These are phyloP conservation scores for Trichosurus vulpecula DNA, from an alignment of 2,797 vertebrate genomes.

Conservation along the genomic window DNA sequence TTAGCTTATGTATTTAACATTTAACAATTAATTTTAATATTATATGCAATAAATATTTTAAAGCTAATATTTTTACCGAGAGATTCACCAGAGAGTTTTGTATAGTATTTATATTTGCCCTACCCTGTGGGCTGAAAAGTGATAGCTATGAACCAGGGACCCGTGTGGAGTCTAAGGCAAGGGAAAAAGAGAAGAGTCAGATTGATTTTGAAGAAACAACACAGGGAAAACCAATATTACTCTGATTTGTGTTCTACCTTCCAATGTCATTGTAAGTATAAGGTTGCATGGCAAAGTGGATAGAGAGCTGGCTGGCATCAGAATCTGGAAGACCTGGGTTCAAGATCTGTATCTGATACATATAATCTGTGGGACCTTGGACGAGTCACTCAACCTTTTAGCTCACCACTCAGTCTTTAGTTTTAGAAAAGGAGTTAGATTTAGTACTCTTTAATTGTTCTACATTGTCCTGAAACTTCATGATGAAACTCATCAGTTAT, in stretches of 20 bases:
- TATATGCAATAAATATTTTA: not conserved
- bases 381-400: conserved; percentile 21
- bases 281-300: not conserved
- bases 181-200: not conserved
- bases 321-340: not conserved
- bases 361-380: conserved; percentile 2
- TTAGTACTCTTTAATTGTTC: not conserved
- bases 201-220: not conserved
- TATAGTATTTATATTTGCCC: not conserved
- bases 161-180: not conserved
- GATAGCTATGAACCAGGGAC: not conserved
- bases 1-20: not conserved
- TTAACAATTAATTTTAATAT: not conserved
- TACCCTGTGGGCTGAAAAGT: not conserved
- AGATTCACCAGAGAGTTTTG: not conserved
- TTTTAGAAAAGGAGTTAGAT: not conserved
- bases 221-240: not conserved
- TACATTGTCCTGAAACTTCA: not conserved
- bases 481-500: not conserved
- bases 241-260: not conserved
- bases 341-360: not conserved
- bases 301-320: not conserved
- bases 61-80: not conserved
- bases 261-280: conserved; percentile 5
- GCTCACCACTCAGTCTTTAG: not conserved